Base-by-base conservation (phyloP, 2,113 vertebrate species). In the Gopherus evgoodei region DNA sequence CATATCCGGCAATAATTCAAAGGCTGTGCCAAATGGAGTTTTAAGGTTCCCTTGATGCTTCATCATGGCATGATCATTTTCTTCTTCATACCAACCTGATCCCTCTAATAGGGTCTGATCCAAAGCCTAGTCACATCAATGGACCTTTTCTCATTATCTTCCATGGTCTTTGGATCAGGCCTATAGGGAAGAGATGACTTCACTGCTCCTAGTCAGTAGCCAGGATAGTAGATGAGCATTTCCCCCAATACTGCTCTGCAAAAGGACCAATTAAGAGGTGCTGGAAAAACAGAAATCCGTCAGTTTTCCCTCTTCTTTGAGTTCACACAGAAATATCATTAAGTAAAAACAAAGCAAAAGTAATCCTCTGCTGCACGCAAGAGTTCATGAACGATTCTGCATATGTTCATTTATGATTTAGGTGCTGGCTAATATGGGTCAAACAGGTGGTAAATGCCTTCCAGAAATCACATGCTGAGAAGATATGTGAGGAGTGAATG, bases 101-200 rank as follows among this genome's bases (percentile, higher is more conserved):
- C 49, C 11, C 24, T n/a, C 49, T 2, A 19, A 8, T 5, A 24
- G 21, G n/a, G n/a, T 17, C 65, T 11, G 3, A 6, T 75, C 22
- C 69, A 42, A 42, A 84, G 24, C 6, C 6, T 2, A 3, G 9
- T 0, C 1, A 35, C 6, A 19, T 75, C 4, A 22, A 75, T 2
- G 19, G 57, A 38, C 29, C 2, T 31, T 5, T 7, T 0, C 2
- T 3, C 0, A 3, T 83, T 21, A 52, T 42, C 11, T 29, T 49
- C 9, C 0, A 6, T 0, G 3, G n/a, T 14, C 5, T 2, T n/a
- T 35, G 27, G 2, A 1, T 17, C n/a, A 0, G 47, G 35, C 35
- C 17, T 2, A 17, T 12, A 44, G 0, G 4, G 81, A 47, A 53
- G 29, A 9, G 50, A 56, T n/a, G 2, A 56, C 22, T 25, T 4